Evolutionary conservation across 2,797 vertebrate genomes (phyloP).

Genomic region (Telmatherina bonti): DNA sequence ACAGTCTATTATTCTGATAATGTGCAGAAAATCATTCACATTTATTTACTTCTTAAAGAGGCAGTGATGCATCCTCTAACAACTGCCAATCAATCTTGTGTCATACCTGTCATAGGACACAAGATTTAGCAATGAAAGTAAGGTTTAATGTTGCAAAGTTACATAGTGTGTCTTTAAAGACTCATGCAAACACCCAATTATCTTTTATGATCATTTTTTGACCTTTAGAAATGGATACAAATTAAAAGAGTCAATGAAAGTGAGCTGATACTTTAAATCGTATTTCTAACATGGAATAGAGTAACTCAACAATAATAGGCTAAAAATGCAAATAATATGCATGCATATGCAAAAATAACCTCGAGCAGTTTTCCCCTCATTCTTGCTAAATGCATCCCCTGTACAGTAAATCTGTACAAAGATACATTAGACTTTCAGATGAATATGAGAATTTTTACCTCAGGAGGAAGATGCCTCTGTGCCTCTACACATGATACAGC

Average conservation of each 20-base stretch:
- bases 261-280: not conserved
- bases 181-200: too few relatives aligned
- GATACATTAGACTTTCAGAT: slow-evolving; percentile 63
- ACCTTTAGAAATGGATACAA: not conserved
- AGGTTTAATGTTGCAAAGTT: too few relatives aligned
- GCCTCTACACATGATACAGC: slow-evolving; percentile 66
- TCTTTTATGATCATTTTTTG: not conserved
- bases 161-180: too few relatives aligned
- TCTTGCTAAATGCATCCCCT: slow-evolving; percentile 7
- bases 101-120: too few relatives aligned
- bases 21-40: too few relatives aligned
- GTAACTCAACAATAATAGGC: slow-evolving; percentile 3
- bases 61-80: too few relatives aligned
- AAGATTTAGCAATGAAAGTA: too few relatives aligned
- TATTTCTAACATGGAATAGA: not conserved
- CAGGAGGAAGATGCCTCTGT: slow-evolving; percentile 44
- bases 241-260: not conserved
- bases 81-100: too few relatives aligned
- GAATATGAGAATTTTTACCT: slow-evolving; percentile 50
- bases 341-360: slow-evolving; percentile 2
- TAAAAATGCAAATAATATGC: slow-evolving; percentile 1
- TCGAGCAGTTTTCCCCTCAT: slow-evolving; percentile 7
- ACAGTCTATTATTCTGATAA: too few relatives aligned
- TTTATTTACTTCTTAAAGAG: too few relatives aligned
- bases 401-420: slow-evolving; percentile 43